Base-by-base conservation (phyloP, 2,888 invertebrate genomes). In the Hypsopygia costalis region DNA sequence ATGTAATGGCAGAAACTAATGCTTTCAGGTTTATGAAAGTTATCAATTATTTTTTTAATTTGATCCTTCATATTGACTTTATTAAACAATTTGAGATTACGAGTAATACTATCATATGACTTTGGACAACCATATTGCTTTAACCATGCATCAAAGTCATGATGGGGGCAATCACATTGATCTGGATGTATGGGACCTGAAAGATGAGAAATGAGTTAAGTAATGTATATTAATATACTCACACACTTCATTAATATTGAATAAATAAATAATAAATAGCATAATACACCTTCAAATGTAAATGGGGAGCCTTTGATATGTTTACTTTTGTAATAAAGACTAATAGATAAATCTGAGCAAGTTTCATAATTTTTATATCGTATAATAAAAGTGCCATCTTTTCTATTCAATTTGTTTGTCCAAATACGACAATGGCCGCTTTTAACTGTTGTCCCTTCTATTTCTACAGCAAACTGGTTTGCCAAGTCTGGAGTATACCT, bases 1-100 rank as follows among this genome's bases (percentile, higher is more conserved):
- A 94, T 91, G 81, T 98, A 98, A 75, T 98, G 96, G 68, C 98
- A 98, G 62, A 98, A 90, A 61, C 97, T 97, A 49, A 95, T 91
- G 46, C 95, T 93, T 45, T 94, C 93, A 0, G 95, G 94, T 49
- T 92, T 92, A 72, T 96, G 91, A 70, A 94, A 97, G 50, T 91
- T 91, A 52, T 92, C 74, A 35, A 95, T 74, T 10, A 94, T 91
- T 71, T 91, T 90, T 21, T 90, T 70, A 27, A 95, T 89, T 51
- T 93, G 89, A 33, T 81, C 63, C 47, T 91, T 90, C 87, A 97
- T 95, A 74, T 97, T 90, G 1, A 97, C 88, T 36, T 82, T 77
- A 29, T 85, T 69, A 76, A 96, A 97, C 16, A 81, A 86, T 49
- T 88, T 78, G 20, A 98, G 86, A 81, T 97, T 96, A 44, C 86